Evolutionary conservation across 2,113 vertebrate species (phyloP).

Genomic region (Xiphias gladius): DNA sequence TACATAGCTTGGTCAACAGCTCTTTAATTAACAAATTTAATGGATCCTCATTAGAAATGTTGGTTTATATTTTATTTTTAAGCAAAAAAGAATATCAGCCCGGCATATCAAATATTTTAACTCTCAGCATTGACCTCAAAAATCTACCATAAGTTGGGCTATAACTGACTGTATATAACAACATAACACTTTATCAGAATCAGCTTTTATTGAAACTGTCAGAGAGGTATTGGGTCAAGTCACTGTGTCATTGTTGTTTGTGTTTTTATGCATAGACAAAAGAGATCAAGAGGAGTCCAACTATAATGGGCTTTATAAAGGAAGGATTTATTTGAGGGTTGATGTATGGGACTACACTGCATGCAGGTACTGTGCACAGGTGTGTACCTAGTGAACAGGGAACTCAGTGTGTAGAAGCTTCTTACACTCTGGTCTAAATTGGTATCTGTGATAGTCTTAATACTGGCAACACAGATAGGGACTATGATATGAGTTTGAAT

Average conservation of each 20-base stretch:
- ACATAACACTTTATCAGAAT: background rate
- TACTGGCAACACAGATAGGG: background rate
- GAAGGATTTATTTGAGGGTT: background rate
- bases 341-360: background rate
- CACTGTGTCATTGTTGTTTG: background rate
- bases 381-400: constrained; percentile 5
- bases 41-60: too few relatives aligned
- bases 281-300: too few relatives aligned
- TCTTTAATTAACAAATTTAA: too few relatives aligned
- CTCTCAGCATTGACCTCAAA: background rate
- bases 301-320: too few relatives aligned
- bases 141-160: background rate
- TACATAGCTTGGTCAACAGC: too few relatives aligned
- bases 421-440: too few relatives aligned
- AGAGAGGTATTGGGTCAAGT: background rate
- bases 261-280: too few relatives aligned
- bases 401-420: background rate
- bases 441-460: background rate
- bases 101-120: background rate
- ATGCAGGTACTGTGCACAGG: background rate
- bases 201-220: background rate
- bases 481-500: background rate
- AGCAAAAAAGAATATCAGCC: background rate
- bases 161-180: background rate
- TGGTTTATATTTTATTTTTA: too few relatives aligned